phyloP scores from a whole-genome alignment of 2,797 vertebrate genomes.

The Poecilia picta region DNA sequence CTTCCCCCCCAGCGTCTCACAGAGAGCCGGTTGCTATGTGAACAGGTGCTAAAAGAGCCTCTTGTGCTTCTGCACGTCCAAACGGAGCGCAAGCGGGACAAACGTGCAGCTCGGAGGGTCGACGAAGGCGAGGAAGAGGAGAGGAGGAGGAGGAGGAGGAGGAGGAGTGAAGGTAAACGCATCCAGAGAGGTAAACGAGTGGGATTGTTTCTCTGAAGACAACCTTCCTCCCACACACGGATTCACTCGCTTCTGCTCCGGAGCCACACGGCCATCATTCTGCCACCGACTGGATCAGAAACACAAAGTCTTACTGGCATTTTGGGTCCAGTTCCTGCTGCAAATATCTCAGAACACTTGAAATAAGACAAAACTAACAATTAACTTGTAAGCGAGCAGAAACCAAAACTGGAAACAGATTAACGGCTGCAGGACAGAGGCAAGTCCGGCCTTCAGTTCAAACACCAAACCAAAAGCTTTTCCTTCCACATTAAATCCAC shows the following conservation, averaged over 20 bases:
- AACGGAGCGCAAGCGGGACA: not conserved
- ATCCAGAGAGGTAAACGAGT: slow-evolving; percentile 33
- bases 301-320: not conserved
- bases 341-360: too few relatives aligned
- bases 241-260: slow-evolving; percentile 3
- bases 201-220: slow-evolving; percentile 24
- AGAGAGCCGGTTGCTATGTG: slow-evolving; percentile 77
- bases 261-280: not conserved
- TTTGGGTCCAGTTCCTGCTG: too few relatives aligned
- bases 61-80: slow-evolving; percentile 22
- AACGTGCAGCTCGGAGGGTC: slow-evolving; percentile 21
- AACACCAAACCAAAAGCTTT: too few relatives aligned
- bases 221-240: slow-evolving; percentile 26
- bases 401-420: too few relatives aligned
- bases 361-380: too few relatives aligned
- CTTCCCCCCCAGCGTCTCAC: slow-evolving; percentile 35
- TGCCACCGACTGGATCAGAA: not conserved
- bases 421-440: too few relatives aligned
- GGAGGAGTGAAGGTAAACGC: slow-evolving; percentile 19
- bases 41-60: slow-evolving; percentile 70
- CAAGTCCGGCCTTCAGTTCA: too few relatives aligned
- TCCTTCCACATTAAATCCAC: too few relatives aligned
- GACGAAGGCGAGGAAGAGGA: slow-evolving; percentile 13
- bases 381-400: too few relatives aligned
- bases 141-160: slow-evolving; percentile 14